A percentile compares a stretch with the other conserved stretches of the same genome.
phyloP scores from a whole-genome alignment of 1,140 invertebrate genomes.

The Whitmania pigra region DNA sequence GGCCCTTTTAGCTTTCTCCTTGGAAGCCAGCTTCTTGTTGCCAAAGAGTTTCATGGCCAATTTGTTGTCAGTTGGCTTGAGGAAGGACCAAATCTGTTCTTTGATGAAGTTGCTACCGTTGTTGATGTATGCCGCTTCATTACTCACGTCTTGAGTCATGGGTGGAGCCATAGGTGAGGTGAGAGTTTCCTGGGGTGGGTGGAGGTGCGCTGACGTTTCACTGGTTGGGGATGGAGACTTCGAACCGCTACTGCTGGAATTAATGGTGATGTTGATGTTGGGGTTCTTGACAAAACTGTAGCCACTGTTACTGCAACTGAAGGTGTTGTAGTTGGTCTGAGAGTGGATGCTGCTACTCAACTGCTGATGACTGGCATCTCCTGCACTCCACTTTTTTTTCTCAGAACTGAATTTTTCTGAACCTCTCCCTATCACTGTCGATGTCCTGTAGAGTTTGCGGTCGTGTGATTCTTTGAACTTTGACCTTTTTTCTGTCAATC shows the following conservation, averaged over 20 bases:
- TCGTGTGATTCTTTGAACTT: not conserved
- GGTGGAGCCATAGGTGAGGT: no score
- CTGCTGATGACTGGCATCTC: not conserved
- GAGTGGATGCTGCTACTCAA: not conserved
- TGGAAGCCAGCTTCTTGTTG: slow-evolving; percentile 41
- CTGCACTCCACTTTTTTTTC: not conserved
- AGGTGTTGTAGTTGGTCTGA: slow-evolving; percentile 11
- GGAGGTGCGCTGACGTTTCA: no score
- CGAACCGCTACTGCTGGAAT: not conserved
- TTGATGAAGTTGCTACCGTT: slow-evolving; percentile 26
- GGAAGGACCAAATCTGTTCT: slow-evolving; percentile 41
- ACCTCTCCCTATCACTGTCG: not conserved
- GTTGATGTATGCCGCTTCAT: not conserved
- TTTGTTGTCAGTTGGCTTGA: slow-evolving; percentile 44
- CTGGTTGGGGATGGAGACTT: no score
- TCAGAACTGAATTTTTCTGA: not conserved
- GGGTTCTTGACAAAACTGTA: not conserved
- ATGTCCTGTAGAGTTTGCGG: not conserved
- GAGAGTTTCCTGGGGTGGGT: no score
- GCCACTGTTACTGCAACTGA: slow-evolving; percentile 4
- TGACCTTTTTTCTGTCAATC: slow-evolving; percentile 1
- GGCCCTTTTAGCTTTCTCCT: slow-evolving; percentile 39
- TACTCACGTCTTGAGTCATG: no score
- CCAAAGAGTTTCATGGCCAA: slow-evolving; percentile 45
- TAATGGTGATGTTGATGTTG: not conserved